phyloP scores from a whole-genome alignment of 1,140 invertebrate genomes.

The Papilio xuthus region DNA sequence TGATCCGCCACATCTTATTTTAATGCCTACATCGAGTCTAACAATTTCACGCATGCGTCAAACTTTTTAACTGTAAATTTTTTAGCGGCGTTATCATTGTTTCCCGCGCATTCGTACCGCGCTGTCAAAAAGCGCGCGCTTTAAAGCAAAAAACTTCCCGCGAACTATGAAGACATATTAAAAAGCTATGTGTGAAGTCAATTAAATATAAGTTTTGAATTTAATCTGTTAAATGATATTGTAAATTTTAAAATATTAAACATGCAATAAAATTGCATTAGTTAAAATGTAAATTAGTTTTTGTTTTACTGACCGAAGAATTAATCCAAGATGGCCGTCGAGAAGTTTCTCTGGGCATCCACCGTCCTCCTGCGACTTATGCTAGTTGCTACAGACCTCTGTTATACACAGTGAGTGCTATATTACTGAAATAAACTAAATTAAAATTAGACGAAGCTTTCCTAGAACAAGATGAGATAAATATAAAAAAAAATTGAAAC shows the following conservation, averaged over 20 bases:
- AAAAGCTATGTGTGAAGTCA: neutral
- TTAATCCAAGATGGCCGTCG: constrained; percentile 63
- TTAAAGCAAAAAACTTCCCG: constrained; percentile 39
- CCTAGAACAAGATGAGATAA: no score
- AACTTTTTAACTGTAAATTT: constrained; percentile 56
- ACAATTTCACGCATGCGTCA: constrained; percentile 65
- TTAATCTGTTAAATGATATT: neutral
- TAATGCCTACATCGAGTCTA: constrained; percentile 15
- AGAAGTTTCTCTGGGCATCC: constrained; percentile 65
- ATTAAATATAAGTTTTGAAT: constrained; percentile 12
- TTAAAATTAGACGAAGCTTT: no score
- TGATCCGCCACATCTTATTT: constrained; percentile 5
- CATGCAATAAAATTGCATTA: constrained; percentile 19
- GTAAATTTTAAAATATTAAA: constrained; percentile 6
- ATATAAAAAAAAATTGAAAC: no score
- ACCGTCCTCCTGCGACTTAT: constrained; percentile 69
- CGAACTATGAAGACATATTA: constrained; percentile 1
- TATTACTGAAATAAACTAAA: neutral
- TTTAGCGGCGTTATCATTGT: constrained; percentile 62
- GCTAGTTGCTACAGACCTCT: constrained; percentile 74
- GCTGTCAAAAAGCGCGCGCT: constrained; percentile 59
- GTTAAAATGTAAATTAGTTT: constrained; percentile 40
- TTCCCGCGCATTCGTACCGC: constrained; percentile 65
- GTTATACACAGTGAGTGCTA: constrained; percentile 78
- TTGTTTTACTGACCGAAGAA: neutral